Percentiles rank a stretch among this genome's conserved stretches.
These are phyloP conservation scores for Phlogophora meticulosa DNA, from an alignment of 2,888 invertebrate species.

Conservation along the genomic window DNA sequence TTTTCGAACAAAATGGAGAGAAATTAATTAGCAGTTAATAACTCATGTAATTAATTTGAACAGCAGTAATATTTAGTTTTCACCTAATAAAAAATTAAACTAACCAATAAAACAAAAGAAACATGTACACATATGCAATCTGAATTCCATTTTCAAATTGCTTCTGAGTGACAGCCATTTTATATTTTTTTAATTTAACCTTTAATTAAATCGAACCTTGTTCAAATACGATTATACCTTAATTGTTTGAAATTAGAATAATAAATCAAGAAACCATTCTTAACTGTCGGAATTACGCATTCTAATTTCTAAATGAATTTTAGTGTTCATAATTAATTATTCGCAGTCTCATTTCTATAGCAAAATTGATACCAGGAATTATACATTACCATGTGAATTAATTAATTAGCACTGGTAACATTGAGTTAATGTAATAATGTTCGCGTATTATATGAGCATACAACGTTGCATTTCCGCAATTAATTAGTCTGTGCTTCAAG, in stretches of 20 bases:
- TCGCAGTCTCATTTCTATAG: conserved; percentile 3
- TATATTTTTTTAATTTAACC: neutral
- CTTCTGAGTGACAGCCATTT: neutral
- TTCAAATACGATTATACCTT: neutral
- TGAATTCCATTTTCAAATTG: conserved; percentile 3
- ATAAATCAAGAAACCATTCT: neutral
- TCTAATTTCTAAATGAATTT: conserved; percentile 23
- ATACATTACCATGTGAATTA: conserved; percentile 13
- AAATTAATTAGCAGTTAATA: neutral
- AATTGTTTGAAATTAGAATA: neutral
- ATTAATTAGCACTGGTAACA: conserved; percentile 15
- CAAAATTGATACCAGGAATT: conserved; percentile 17
- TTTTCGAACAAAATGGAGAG: neutral
- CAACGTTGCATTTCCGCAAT: conserved; percentile 38
- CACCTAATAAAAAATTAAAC: neutral
- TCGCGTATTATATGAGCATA: conserved; percentile 28
- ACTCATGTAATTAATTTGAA: neutral
- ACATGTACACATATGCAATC: conserved; percentile 5
- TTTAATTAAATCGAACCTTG: neutral
- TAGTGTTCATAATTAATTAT: conserved; percentile 10
- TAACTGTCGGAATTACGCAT: neutral
- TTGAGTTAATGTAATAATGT: conserved; percentile 11
- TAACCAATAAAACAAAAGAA: neutral
- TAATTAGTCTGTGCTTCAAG: conserved; percentile 52
- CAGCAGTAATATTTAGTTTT: neutral